Conservation (phyloP, 1,140 invertebrate species). For the Atta texana region DNA sequence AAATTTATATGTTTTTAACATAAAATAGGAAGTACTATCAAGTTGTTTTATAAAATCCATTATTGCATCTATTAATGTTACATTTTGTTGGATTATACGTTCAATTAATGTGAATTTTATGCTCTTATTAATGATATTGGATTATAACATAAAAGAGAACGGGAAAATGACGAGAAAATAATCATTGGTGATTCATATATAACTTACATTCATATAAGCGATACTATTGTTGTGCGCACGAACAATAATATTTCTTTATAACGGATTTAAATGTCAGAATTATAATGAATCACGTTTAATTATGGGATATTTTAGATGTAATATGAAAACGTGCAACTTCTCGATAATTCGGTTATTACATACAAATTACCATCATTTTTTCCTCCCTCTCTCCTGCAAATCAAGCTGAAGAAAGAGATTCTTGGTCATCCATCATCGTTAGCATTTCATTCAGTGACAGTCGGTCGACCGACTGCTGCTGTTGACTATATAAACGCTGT, state of each 20-base stretch:
- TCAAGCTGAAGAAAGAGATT: conserved; percentile 67
- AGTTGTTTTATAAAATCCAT: conserved; percentile 2
- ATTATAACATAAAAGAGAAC: background rate
- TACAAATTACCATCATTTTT: conserved; percentile 40
- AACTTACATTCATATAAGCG: background rate
- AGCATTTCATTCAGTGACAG: conserved; percentile 82
- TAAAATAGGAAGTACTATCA: background rate
- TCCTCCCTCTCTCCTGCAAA: background rate
- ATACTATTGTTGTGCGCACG: background rate
- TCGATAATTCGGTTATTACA: conserved; percentile 20
- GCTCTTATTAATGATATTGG: background rate
- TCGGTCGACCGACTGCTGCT: conserved; percentile 73
- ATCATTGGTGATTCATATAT: background rate
- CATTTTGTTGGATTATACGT: background rate
- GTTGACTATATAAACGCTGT: conserved; percentile 75
- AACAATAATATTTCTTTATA: conserved; percentile 13
- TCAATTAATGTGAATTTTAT: background rate
- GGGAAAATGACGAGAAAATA: background rate
- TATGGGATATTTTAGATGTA: background rate
- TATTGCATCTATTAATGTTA: background rate
- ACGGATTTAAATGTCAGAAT: background rate
- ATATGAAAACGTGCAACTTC: background rate
- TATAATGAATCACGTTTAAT: conserved; percentile 37
- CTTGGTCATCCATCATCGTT: conserved; percentile 83
- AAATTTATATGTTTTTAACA: background rate